These are phyloP conservation scores for Stylophora pistillata DNA, from an alignment of 64 coral and sea anemone species.

Conservation along the genomic window DNA sequence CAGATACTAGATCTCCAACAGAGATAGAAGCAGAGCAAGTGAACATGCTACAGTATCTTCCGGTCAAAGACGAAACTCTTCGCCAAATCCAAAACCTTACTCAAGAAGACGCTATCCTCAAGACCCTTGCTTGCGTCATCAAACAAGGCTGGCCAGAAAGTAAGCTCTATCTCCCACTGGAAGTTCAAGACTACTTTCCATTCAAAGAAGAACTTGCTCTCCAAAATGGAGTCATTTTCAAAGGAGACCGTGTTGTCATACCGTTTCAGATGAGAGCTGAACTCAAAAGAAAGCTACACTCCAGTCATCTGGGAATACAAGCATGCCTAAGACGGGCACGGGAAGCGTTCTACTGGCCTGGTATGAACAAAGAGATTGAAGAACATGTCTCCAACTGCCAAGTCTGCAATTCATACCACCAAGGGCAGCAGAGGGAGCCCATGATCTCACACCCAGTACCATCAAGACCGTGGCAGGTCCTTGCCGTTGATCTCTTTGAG, in stretches of 20 bases:
- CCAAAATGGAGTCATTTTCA: constrained; percentile 49
- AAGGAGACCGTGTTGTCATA: constrained; percentile 56
- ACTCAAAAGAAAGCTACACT: no score
- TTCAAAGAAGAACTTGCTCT: constrained; percentile 41
- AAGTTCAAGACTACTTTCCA: not conserved
- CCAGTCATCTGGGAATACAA: constrained; percentile 60
- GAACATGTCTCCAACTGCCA: constrained; percentile 34
- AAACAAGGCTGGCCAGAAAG: constrained; percentile 16
- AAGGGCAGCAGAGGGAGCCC: constrained; percentile 33
- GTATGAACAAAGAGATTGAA: constrained; percentile 37
- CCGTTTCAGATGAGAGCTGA: constrained; percentile 26
- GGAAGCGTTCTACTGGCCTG: constrained; percentile 48
- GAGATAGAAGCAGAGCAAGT: constrained; percentile 28
- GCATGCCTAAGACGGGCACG: constrained; percentile 49
- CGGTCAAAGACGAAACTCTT: not conserved
- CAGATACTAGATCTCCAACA: not conserved
- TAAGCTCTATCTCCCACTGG: not conserved
- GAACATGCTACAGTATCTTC: constrained; percentile 12
- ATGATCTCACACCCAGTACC: constrained; percentile 46
- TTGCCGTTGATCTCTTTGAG: constrained; percentile 41
- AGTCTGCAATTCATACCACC: constrained; percentile 14
- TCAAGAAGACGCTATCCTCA: constrained; percentile 18
- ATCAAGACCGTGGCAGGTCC: constrained; percentile 47
- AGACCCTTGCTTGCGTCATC: not conserved
- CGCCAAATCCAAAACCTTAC: constrained; percentile 10